Conservation (phyloP, 2,888 invertebrate species). For the Spodoptera littoralis region DNA sequence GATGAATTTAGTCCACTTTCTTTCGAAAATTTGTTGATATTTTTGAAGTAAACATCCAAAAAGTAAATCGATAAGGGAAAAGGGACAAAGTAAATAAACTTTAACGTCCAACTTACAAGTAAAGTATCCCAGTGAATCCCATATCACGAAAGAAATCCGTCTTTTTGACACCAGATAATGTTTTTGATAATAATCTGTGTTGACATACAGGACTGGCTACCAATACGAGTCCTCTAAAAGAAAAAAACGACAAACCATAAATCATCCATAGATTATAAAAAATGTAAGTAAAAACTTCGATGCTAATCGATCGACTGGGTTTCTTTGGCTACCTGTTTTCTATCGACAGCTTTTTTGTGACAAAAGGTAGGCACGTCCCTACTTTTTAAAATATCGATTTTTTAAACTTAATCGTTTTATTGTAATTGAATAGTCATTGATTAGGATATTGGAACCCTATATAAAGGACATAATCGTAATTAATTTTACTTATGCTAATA, state of each 20-base stretch:
- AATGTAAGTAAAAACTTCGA: conserved; percentile 62
- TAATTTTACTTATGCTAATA: not conserved
- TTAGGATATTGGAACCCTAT: not conserved
- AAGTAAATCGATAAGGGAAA: no score
- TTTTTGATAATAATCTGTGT: conserved; percentile 62
- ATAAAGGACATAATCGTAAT: not conserved
- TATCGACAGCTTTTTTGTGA: conserved; percentile 31
- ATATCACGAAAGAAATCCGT: conserved; percentile 40
- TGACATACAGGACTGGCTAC: conserved; percentile 70
- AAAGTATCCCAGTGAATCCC: not conserved
- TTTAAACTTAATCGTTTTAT: conserved; percentile 12
- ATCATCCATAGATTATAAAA: conserved; percentile 69
- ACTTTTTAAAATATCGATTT: conserved; percentile 3
- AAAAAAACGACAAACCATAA: conserved; percentile 65
- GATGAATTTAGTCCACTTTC: no score
- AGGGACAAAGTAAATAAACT: not conserved
- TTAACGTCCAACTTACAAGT: not conserved
- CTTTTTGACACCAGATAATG: conserved; percentile 52
- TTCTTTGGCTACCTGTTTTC: conserved; percentile 77
- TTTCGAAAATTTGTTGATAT: no score
- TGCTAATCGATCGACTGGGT: conserved; percentile 76
- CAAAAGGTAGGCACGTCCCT: conserved; percentile 17
- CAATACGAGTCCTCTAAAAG: conserved; percentile 55
- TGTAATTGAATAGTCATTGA: conserved; percentile 10
- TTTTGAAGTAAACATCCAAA: no score